Evolutionary conservation across 2,797 vertebrate species (phyloP).

Genomic region (Xiphorhynchus erythropygius): DNA sequence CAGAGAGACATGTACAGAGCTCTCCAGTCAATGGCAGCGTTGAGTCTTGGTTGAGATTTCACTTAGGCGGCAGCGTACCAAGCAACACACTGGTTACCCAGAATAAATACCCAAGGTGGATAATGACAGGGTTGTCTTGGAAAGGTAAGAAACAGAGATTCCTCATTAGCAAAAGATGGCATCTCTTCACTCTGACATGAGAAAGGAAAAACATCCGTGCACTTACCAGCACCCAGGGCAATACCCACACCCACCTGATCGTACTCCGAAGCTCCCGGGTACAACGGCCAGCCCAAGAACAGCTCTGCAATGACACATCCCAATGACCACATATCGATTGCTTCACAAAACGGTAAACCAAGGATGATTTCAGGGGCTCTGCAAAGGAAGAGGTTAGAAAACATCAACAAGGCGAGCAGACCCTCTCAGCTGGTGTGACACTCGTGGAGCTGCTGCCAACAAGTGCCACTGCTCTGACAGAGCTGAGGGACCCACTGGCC

Average conservation of each 20-base stretch:
- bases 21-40: neutral
- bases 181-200: neutral
- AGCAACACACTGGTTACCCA: neutral
- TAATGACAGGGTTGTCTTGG: neutral
- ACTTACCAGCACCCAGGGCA: conserved; percentile 8
- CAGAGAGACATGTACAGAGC: neutral
- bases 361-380: conserved; percentile 99
- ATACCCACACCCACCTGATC: conserved; percentile 87
- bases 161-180: neutral
- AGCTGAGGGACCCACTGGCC: neutral
- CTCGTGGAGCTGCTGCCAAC: neutral
- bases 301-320: conserved; percentile 98
- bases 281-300: conserved; percentile 96
- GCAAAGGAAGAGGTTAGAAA: conserved; percentile 6
- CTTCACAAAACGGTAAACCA: conserved; percentile 95
- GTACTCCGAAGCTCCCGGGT: conserved; percentile 95
- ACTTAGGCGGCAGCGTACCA: neutral
- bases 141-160: neutral
- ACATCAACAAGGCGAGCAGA: neutral
- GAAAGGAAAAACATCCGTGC: neutral
- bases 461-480: neutral
- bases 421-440: fast-evolving
- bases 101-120: neutral
- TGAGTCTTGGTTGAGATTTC: neutral
- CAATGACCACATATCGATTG: conserved; percentile 99